Conservation (phyloP, 2,888 invertebrate genomes). For the Orchesellides sinensis region DNA sequence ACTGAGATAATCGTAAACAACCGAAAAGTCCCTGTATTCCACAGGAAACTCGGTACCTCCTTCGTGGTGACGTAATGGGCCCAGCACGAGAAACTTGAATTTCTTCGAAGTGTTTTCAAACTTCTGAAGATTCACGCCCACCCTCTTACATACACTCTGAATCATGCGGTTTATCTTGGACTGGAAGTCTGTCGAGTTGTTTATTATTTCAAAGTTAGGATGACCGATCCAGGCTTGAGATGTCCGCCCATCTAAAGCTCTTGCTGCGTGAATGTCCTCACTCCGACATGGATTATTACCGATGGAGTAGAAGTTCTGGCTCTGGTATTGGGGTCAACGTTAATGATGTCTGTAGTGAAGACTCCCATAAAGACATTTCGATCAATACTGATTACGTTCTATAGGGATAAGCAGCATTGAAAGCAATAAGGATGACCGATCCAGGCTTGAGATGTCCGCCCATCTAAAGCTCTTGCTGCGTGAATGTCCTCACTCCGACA, state of each 20-base stretch:
- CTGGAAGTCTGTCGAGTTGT: constrained; percentile 98
- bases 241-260: constrained; percentile 92
- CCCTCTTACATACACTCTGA: constrained; percentile 87
- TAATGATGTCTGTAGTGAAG: too few relatives aligned
- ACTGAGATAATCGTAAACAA: constrained; percentile 96
- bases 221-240: constrained; percentile 98
- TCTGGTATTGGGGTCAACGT: too few relatives aligned
- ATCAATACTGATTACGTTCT: too few relatives aligned
- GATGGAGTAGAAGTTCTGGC: constrained; percentile 79
- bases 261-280: constrained; percentile 92
- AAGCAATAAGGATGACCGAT: constrained; percentile 97
- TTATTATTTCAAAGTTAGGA: constrained; percentile 98
- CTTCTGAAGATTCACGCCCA: constrained; percentile 96
- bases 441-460: constrained; percentile 97
- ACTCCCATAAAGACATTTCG: too few relatives aligned
- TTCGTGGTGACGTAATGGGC: constrained; percentile 85
- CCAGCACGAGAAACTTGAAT: constrained; percentile 92
- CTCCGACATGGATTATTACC: constrained; percentile 98
- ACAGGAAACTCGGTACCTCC: constrained; percentile 86
- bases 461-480: constrained; percentile 91
- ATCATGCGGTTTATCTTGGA: constrained; percentile 96
- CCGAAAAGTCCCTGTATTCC: constrained; percentile 95
- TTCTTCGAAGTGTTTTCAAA: constrained; percentile 93
- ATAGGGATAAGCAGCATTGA: too few relatives aligned
- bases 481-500: constrained; percentile 96